A percentile compares a stretch with the other conserved stretches of the same genome.
phyloP scores from a whole-genome alignment of 2,797 vertebrate genomes.

The Pseudomugil tenellus region DNA sequence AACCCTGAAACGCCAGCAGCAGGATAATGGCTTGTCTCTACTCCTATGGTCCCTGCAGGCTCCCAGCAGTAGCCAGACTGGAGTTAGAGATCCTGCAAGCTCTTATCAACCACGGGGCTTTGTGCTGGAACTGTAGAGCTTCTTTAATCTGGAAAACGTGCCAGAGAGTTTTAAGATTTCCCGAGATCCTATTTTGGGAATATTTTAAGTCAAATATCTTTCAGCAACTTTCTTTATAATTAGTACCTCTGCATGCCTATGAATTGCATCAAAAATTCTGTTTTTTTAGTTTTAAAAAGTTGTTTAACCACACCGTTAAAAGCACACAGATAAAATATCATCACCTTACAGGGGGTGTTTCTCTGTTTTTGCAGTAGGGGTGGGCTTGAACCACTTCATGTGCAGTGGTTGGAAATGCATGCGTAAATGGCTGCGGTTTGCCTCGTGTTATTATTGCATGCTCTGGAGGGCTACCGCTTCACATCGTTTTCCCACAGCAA shows the following conservation, averaged over 20 bases:
- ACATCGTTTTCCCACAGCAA: constrained; percentile 39
- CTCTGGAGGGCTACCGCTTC: constrained; percentile 44
- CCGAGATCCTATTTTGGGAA: constrained; percentile 11
- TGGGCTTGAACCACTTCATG: constrained; percentile 35
- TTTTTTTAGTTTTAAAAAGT: no score
- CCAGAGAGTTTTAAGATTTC: constrained; percentile 1
- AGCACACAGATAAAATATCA: no score
- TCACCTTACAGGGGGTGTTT: constrained; percentile 14
- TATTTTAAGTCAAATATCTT: no score
- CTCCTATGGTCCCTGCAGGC: constrained; percentile 64
- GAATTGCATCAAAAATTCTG: no score
- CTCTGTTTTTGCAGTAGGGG: constrained; percentile 14
- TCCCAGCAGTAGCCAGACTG: constrained; percentile 24
- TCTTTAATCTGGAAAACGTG: constrained; percentile 66
- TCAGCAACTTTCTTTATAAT: background rate
- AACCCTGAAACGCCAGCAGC: constrained; percentile 70
- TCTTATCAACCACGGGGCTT: constrained; percentile 68
- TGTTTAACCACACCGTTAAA: no score
- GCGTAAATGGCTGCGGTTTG: constrained; percentile 66
- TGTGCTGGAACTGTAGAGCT: constrained; percentile 48
- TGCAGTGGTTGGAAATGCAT: constrained; percentile 50
- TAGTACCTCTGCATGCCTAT: no score
- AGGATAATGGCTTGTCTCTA: constrained; percentile 58
- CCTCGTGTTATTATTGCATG: constrained; percentile 60
- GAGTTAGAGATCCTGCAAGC: constrained; percentile 66